These are phyloP conservation scores for Pocillopora damicornis DNA, from an alignment of 64 coral and sea anemone species.

Conservation along the genomic window DNA sequence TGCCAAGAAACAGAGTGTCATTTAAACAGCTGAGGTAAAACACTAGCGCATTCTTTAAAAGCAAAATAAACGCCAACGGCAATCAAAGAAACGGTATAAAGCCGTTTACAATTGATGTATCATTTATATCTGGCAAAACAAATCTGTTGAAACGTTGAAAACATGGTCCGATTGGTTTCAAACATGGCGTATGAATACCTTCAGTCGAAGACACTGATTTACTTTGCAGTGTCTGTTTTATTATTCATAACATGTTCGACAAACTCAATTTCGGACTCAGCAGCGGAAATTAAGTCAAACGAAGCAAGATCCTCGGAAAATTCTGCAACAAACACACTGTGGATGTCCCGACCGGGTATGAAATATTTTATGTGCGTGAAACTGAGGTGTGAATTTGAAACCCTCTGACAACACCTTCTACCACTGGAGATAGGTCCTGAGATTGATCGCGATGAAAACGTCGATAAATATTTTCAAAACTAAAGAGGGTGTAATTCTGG, in stretches of 20 bases:
- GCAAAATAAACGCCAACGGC: background rate
- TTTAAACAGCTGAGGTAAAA: slow-evolving; percentile 14
- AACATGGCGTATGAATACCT: background rate
- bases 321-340: background rate
- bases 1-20: background rate
- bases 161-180: background rate
- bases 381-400: background rate
- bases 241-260: background rate
- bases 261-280: background rate
- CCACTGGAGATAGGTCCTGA: too few relatives aligned
- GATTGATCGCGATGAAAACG: too few relatives aligned
- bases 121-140: background rate
- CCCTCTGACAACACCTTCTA: too few relatives aligned
- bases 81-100: background rate
- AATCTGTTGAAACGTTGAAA: background rate
- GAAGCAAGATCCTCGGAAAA: background rate
- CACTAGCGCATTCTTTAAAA: background rate
- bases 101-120: background rate
- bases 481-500: too few relatives aligned
- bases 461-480: too few relatives aligned
- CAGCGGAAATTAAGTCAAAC: background rate
- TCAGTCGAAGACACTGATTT: background rate
- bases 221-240: background rate
- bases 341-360: slow-evolving; percentile 35
- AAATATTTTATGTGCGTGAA: background rate